phyloP scores from a whole-genome alignment of 1,140 invertebrate genomes.

The Macrobrachium rosenbergii region DNA sequence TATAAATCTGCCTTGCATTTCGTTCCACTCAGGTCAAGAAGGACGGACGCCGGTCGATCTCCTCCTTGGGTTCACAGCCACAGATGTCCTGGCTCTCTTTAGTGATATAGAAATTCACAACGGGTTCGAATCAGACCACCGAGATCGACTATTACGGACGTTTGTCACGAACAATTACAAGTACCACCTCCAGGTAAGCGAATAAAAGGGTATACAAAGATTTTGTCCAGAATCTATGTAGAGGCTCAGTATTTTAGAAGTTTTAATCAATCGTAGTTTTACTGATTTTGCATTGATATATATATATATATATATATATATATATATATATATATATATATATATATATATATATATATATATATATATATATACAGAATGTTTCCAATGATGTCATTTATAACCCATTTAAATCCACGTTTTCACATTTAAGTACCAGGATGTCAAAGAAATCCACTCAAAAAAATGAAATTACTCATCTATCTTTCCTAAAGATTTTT shows the following conservation, averaged over 20 bases:
- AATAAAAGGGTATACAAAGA: no score
- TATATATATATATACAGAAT: slow-evolving; percentile 30
- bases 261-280: no score
- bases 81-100: slow-evolving; percentile 74
- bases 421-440: background rate
- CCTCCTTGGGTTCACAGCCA: slow-evolving; percentile 74
- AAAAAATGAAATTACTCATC: no score
- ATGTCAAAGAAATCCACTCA: no score
- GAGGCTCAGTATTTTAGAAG: no score
- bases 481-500: no score
- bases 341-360: slow-evolving; percentile 23
- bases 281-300: background rate
- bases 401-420: slow-evolving; percentile 2
- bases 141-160: slow-evolving; percentile 92
- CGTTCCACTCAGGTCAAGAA: slow-evolving; percentile 69
- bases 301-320: slow-evolving; percentile 28
- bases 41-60: slow-evolving; percentile 75
- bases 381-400: background rate
- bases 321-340: slow-evolving; percentile 17
- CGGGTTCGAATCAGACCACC: slow-evolving; percentile 91
- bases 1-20: background rate
- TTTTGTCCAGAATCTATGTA: no score
- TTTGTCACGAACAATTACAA: slow-evolving; percentile 93
- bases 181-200: slow-evolving; percentile 75
- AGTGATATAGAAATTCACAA: slow-evolving; percentile 79